Evolutionary conservation across 2,888 invertebrate genomes (phyloP).

Genomic region (Acronicta leporina): DNA sequence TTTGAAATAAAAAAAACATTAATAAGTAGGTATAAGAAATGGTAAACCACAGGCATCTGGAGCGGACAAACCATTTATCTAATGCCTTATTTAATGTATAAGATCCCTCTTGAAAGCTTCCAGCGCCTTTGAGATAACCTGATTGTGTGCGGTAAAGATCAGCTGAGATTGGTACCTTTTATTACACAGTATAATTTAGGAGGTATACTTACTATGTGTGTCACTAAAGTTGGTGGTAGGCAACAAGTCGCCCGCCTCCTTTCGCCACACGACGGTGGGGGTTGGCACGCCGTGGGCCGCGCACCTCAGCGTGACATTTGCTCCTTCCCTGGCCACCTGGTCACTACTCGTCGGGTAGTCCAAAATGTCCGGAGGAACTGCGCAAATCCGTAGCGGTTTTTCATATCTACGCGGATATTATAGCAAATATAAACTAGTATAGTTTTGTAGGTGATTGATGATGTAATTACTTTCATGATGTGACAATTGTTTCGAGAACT

Average conservation of each 20-base stretch:
- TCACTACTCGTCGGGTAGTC: conserved; percentile 96
- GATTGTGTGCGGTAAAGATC: too few species aligned
- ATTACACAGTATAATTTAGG: too few species aligned
- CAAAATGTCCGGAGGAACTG: conserved; percentile 96
- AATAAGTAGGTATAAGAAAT: too few species aligned
- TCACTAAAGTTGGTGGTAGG: conserved; percentile 85
- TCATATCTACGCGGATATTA: conserved; percentile 48
- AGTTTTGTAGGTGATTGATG: not conserved
- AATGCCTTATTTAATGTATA: too few species aligned
- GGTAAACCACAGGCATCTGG: too few species aligned
- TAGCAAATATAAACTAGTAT: conserved; percentile 35
- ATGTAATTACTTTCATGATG: not conserved
- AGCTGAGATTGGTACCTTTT: too few species aligned
- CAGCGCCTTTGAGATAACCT: too few species aligned
- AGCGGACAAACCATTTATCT: too few species aligned
- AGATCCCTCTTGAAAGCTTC: too few species aligned
- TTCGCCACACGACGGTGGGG: conserved; percentile 96
- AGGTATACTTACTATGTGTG: conserved; percentile 78
- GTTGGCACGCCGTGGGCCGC: conserved; percentile 96
- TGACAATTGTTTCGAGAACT: not conserved
- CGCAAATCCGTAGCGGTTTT: conserved; percentile 52
- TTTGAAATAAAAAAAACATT: too few species aligned
- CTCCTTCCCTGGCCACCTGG: conserved; percentile 95
- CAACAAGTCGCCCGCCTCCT: conserved; percentile 93
- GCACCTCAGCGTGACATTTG: conserved; percentile 95